Percentiles rank a stretch among this genome's conserved stretches.
Evolutionary conservation across 2,797 vertebrate genomes (phyloP).

Genomic region (Fringilla coelebs): DNA sequence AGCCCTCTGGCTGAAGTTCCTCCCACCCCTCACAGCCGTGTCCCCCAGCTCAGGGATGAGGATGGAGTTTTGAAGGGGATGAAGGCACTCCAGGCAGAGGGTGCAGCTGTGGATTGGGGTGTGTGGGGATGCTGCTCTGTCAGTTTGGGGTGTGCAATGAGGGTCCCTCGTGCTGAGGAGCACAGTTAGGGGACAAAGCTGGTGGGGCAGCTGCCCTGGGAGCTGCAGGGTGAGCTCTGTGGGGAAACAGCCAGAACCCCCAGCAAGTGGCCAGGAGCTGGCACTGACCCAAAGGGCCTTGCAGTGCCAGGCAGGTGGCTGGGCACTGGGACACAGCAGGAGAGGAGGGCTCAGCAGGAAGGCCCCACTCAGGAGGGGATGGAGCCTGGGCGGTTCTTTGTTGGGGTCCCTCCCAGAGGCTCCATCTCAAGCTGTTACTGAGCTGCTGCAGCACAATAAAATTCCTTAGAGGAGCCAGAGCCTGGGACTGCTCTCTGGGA

Average conservation of each 20-base stretch:
- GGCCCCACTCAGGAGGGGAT: no score
- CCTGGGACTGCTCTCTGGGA: background rate
- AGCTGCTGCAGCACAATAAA: background rate
- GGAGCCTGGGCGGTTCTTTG: background rate
- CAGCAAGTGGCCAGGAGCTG: background rate
- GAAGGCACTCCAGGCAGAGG: background rate
- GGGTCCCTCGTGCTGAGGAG: fast-evolving
- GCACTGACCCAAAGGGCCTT: background rate
- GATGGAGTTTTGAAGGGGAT: no score
- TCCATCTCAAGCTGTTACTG: background rate
- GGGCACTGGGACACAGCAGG: background rate
- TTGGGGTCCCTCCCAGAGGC: background rate
- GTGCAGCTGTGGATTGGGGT: background rate
- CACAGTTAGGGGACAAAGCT: background rate
- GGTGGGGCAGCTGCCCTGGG: background rate
- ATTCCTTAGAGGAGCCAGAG: background rate
- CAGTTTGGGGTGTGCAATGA: background rate
- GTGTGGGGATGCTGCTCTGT: background rate
- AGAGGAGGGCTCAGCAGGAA: background rate
- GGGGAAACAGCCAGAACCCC: background rate
- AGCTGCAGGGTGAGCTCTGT: background rate
- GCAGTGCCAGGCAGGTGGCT: fast-evolving
- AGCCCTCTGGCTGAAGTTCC: background rate
- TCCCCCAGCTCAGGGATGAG: background rate
- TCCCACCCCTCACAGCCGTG: background rate